Evolutionary conservation across 2,888 invertebrate genomes (phyloP), one percentile per base, ranked within the genome.

Genomic region (Pterobdella sp.): DNA sequence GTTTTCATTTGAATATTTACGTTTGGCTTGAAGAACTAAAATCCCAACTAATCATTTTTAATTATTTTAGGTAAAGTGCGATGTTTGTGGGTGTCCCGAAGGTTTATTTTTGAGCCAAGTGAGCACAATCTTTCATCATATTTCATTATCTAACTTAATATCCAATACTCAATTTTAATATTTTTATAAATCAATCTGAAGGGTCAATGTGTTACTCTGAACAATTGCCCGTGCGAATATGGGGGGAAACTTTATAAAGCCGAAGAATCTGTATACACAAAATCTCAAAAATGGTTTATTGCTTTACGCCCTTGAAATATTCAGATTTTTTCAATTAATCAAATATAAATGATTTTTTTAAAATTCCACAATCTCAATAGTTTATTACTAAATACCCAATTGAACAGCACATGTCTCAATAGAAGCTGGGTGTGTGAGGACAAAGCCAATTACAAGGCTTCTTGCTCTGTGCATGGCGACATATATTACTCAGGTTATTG

Each of bases 221-320:
- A 60, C 29, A 29, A 60, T 1, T 73, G 73, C 36, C 73, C 73
- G 4, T 73, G 73, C 37, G 35, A 60, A 26, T 63, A 63, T 31
- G 60, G 35, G 31, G 69, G 68, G 14, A 29, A 70, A 10, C 29
- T 37, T 22, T 73, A 70, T 49, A n/a, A 34, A 31, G 26, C 67
- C 29, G 72, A 63, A 10, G 63, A 68, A 26, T 1, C 26, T n/a
- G 68, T 73, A 14, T 1, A 2, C 1, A 71, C 71, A 1, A 71
- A 63, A 14, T 34, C 63, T 31, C 1, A 56, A 35, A 29, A 36
- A 32, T 71, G 71, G 71, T 71, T 32, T 36, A 42, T 36, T 10
- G 7, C 37, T 10, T 63, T 63, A 10, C 31, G 7, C 7, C n/a
- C 22, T 65, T 29, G 3, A 18, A 56, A 3, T 22, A 3, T 56